Evolutionary conservation across 2,888 invertebrate species (phyloP).

Genomic region (Adelognathus sp.): DNA sequence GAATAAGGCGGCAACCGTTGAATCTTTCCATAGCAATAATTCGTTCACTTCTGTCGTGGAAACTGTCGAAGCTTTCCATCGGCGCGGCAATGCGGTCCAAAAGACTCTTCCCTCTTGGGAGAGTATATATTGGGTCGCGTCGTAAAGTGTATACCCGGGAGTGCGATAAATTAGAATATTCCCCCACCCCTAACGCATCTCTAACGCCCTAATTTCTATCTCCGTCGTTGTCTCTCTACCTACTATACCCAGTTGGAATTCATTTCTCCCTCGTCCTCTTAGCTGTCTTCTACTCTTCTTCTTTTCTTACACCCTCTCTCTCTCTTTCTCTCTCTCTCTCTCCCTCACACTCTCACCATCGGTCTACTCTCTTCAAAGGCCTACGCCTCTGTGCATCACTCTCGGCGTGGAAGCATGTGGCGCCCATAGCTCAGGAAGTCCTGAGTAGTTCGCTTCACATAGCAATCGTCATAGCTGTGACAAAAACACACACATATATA

Average conservation of each 20-base stretch:
- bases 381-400: slow-evolving; percentile 33
- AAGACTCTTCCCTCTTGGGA: neutral
- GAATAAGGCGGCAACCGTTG: neutral
- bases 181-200: neutral
- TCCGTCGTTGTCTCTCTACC: neutral
- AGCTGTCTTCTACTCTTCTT: neutral
- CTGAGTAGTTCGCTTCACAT: slow-evolving; percentile 35
- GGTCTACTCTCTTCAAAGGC: slow-evolving; percentile 44
- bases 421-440: slow-evolving; percentile 55
- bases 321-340: slow-evolving; percentile 2
- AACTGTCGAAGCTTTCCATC: slow-evolving; percentile 25
- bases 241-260: neutral
- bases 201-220: slow-evolving; percentile 46
- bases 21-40: slow-evolving; percentile 12
- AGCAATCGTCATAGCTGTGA: slow-evolving; percentile 46
- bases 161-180: slow-evolving; percentile 40
- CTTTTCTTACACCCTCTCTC: neutral
- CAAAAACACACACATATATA: neutral
- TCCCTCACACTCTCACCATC: slow-evolving; percentile 31
- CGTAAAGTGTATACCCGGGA: slow-evolving; percentile 20
- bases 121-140: neutral
- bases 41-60: slow-evolving; percentile 27
- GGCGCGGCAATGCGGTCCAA: neutral
- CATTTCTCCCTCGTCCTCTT: neutral
- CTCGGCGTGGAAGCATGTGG: slow-evolving; percentile 53